Percentiles rank a stretch among this genome's conserved stretches.
Evolutionary conservation across 2,797 vertebrate species (phyloP).

Genomic region (Fratercula arctica): DNA sequence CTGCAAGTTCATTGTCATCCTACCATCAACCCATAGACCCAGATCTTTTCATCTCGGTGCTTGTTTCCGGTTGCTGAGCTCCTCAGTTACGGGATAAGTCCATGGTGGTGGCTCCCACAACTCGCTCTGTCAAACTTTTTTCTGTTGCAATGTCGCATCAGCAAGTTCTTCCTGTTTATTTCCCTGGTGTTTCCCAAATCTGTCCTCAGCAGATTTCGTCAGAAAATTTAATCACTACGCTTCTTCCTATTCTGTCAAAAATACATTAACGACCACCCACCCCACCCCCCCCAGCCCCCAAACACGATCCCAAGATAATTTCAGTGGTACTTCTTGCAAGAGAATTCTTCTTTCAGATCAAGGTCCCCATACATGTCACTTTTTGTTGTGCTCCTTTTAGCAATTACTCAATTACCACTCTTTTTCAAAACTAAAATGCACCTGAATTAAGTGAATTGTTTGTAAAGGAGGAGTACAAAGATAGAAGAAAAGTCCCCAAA

Average conservation of each 20-base stretch:
- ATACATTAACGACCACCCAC: accelerated
- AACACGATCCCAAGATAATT: not conserved
- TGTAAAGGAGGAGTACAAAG: not conserved
- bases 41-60: not conserved
- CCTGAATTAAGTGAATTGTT: not conserved
- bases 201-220: not conserved
- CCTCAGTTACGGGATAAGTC: not conserved
- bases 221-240: not conserved
- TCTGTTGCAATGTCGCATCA: not conserved
- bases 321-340: not conserved
- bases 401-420: not conserved
- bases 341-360: not conserved
- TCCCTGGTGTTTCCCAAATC: not conserved
- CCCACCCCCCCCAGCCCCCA: no score
- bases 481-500: not conserved
- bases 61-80: not conserved
- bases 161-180: not conserved
- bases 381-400: not conserved
- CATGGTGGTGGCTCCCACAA: not conserved
- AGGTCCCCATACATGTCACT: not conserved
- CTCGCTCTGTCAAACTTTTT: not conserved
- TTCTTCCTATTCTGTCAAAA: not conserved
- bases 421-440: not conserved
- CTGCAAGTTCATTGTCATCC: not conserved
- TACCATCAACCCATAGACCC: not conserved